Evolutionary conservation across 2,888 invertebrate species (phyloP).

Genomic region (Peribatodes rhomboidaria): DNA sequence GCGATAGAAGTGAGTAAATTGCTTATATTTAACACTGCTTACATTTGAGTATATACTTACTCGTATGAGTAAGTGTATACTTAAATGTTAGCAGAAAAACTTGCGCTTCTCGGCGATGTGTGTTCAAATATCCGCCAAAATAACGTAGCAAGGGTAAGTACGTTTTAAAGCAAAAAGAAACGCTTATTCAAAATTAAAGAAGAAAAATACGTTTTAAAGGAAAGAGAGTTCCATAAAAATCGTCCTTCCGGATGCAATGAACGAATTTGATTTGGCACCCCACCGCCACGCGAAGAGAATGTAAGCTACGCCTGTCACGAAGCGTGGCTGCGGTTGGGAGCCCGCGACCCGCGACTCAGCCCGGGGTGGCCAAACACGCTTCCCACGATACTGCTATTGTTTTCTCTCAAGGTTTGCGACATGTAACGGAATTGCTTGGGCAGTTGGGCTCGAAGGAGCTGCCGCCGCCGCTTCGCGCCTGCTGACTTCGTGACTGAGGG

Average conservation of each 20-base stretch:
- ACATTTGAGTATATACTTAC: too few relatives aligned
- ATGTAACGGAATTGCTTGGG: slow-evolving; percentile 75
- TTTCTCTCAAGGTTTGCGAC: slow-evolving; percentile 81
- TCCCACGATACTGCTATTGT: slow-evolving; percentile 78
- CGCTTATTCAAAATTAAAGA: neutral
- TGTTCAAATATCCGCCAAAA: too few relatives aligned
- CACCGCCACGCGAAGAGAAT: slow-evolving; percentile 79
- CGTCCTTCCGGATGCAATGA: slow-evolving; percentile 73
- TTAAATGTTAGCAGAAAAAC: too few relatives aligned
- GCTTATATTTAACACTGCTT: too few relatives aligned
- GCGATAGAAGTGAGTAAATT: too few relatives aligned
- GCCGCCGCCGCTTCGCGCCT: too few relatives aligned
- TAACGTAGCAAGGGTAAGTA: too few relatives aligned
- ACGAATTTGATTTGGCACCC: slow-evolving; percentile 76
- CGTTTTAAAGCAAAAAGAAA: neutral
- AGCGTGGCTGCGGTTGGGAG: slow-evolving; percentile 61
- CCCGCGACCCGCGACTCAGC: slow-evolving; percentile 63
- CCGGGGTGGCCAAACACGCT: slow-evolving; percentile 76
- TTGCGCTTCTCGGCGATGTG: too few relatives aligned
- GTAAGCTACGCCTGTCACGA: too few relatives aligned
- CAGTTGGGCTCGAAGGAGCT: too few relatives aligned
- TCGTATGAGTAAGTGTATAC: too few relatives aligned
- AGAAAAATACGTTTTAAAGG: neutral
- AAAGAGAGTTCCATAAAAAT: slow-evolving; percentile 51
- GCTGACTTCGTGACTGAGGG: too few relatives aligned